Percentiles rank a stretch among this genome's conserved stretches.
These are phyloP conservation scores for Celastrina argiolus DNA, from an alignment of 2,888 invertebrate genomes.

Conservation along the genomic window DNA sequence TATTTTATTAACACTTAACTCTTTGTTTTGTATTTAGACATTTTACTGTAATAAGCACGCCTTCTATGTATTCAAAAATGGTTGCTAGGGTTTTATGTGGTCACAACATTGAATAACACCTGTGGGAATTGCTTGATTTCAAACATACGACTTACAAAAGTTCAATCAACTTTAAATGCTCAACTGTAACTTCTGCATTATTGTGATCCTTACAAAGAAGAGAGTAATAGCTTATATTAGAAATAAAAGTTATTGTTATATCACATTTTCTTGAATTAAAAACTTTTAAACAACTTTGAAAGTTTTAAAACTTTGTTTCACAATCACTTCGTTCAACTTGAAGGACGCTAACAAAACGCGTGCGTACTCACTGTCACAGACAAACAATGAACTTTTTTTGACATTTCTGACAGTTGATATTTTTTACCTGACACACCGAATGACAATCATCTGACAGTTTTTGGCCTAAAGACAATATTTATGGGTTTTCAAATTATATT, in stretches of 20 bases:
- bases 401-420: conserved; percentile 2
- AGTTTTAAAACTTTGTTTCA: conserved; percentile 60
- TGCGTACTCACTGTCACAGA: conserved; percentile 35
- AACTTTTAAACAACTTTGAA: conserved; percentile 52
- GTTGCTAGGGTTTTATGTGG: conserved; percentile 67
- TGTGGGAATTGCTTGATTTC: conserved; percentile 60
- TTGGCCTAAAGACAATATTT: neutral
- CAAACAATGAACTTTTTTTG: conserved; percentile 25
- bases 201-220: neutral
- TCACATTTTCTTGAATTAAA: conserved; percentile 22
- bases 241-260: neutral
- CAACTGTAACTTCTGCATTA: conserved; percentile 32
- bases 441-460: neutral
- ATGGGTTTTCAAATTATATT: neutral
- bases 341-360: conserved; percentile 51
- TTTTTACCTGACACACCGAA: neutral
- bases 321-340: conserved; percentile 44
- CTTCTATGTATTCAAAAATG: conserved; percentile 41
- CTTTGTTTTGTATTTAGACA: conserved; percentile 18
- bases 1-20: neutral
- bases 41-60: conserved; percentile 14
- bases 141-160: conserved; percentile 51
- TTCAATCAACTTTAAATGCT: conserved; percentile 68
- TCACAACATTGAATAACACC: conserved; percentile 69
- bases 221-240: neutral